Base-by-base conservation (phyloP, 2,888 invertebrate species). In the Megaustenia siamemsis region DNA sequence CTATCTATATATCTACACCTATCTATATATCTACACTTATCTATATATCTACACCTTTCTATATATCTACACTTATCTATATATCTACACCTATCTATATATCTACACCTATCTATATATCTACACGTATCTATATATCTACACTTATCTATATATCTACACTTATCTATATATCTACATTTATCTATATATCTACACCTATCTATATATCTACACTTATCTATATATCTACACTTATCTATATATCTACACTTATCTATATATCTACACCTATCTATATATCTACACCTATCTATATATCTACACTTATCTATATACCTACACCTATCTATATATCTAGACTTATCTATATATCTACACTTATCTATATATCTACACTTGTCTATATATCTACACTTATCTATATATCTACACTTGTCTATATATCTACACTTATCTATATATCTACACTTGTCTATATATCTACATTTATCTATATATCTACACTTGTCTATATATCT, bases 1-100 rank as follows among this genome's bases (percentile, higher is more conserved):
- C 8, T 63, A 8, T 63, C 8, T 63, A 8, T 63, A 63, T 63
- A 8, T 63, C 8, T 63, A 8, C 24, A 63, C 24, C 63, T 63
- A 63, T 63, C 63, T 63, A 63, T 63, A 8, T 63, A 63, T 63
- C 63, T 63, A 63, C 24, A 63, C 24, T 24, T 63, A 63, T 73
- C 73, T 40, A 38, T 73, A 8, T 73, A 38, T 73, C 73, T 73
- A 38, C 40, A 8, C 40, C 2, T 73, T 43, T 73, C 3, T 73
- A 38, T 73, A 38, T 73, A 1, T 38, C 2, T 73, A 38, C 40
- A 73, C 40, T 43, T 73, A 40, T 73, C 73, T 73, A 35, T 73
- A 38, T 73, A 35, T 73, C 73, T 73, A 35, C 40, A 18, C 32
- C 5, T 69, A 8, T 69, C 5, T 69, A 8, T 63, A 63, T 63